These are phyloP conservation scores for Kradibia gibbosae DNA, from an alignment of 1,140 invertebrate genomes.

Conservation along the genomic window DNA sequence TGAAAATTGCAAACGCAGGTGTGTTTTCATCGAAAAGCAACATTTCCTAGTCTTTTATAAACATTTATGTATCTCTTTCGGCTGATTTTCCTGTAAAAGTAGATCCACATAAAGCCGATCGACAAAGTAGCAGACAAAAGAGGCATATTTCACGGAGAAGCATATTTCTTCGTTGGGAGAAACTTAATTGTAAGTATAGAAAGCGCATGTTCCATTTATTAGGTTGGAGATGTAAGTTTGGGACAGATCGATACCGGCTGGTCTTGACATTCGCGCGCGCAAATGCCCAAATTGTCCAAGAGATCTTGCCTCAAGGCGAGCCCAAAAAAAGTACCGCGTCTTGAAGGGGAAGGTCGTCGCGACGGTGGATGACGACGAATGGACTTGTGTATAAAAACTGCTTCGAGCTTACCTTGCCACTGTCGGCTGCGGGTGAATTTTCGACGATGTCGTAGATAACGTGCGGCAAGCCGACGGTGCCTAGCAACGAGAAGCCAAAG, in stretches of 20 bases:
- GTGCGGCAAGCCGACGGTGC: constrained; percentile 89
- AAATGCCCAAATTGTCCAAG: background rate
- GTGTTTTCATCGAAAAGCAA: too few relatives aligned
- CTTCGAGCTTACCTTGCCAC: constrained; percentile 84
- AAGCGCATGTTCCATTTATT: constrained; percentile 64
- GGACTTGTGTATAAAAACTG: background rate
- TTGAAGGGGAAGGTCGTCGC: background rate
- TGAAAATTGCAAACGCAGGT: too few relatives aligned
- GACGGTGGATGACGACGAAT: background rate
- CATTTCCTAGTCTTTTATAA: too few relatives aligned
- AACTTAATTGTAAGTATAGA: background rate
- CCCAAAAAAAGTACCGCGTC: background rate
- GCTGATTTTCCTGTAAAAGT: too few relatives aligned
- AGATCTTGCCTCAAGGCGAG: background rate
- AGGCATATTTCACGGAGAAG: too few relatives aligned
- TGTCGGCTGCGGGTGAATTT: constrained; percentile 90
- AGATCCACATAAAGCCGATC: too few relatives aligned
- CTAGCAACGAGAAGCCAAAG: constrained; percentile 90
- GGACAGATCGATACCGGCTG: constrained; percentile 55
- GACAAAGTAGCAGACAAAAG: too few relatives aligned
- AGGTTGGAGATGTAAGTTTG: constrained; percentile 65
- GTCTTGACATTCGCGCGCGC: constrained; percentile 1
- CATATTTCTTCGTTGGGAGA: background rate
- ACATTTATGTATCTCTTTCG: too few relatives aligned
- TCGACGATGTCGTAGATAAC: constrained; percentile 93